These are phyloP conservation scores for Fragum whitleyi DNA, from an alignment of 2,888 invertebrate genomes.

Conservation along the genomic window DNA sequence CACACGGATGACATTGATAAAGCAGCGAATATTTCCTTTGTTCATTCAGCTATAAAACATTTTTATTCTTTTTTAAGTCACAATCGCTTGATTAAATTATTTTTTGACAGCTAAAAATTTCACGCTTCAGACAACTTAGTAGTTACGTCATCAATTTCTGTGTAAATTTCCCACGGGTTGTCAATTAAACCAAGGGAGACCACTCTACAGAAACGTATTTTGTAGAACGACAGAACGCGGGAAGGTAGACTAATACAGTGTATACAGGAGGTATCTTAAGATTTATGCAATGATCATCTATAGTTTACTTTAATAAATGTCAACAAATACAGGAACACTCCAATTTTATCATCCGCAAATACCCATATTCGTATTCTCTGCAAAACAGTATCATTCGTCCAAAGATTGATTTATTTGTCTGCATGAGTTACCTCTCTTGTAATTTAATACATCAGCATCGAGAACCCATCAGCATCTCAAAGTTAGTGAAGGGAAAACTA, in stretches of 20 bases:
- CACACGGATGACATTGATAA: not conserved
- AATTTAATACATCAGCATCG: conserved; percentile 40
- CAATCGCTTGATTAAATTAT: not conserved
- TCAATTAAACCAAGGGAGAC: conserved; percentile 16
- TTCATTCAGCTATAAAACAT: not conserved
- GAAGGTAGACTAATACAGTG: not conserved
- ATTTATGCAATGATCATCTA: not conserved
- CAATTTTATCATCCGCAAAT: not conserved
- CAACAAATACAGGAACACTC: not conserved
- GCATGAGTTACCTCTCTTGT: conserved; percentile 36
- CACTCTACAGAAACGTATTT: conserved; percentile 4
- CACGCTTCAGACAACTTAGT: not conserved
- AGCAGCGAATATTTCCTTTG: not conserved
- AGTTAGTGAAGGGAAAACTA: conserved; percentile 20
- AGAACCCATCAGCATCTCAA: not conserved
- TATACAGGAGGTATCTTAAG: not conserved
- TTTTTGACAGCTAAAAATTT: not conserved
- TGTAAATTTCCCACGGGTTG: not conserved
- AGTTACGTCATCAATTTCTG: conserved; percentile 20
- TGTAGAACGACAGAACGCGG: conserved; percentile 31
- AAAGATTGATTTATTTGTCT: conserved; percentile 14
- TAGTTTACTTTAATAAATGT: not conserved
- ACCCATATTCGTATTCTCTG: not conserved
- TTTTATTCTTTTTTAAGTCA: not conserved
- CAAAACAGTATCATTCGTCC: not conserved